Base-by-base conservation (phyloP, 1,140 invertebrate species). In the Drosophila busckii region DNA sequence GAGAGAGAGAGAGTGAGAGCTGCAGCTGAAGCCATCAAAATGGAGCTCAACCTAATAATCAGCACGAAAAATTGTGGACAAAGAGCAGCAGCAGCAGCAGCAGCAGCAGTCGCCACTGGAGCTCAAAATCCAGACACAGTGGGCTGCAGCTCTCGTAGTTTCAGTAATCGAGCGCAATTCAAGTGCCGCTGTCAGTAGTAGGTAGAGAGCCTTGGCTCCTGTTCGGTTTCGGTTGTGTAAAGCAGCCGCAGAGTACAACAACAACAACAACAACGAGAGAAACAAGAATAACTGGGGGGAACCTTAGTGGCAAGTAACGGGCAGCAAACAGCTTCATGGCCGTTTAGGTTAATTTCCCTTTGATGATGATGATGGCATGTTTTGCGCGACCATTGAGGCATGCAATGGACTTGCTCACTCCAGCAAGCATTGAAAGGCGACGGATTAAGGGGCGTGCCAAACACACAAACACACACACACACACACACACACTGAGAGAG, bases 271-370 rank as follows among this genome's bases (percentile, higher is more conserved):
- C 13, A 15, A 17, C 19, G 31, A 5, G 10, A 28, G 10, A 13
- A 20, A 5, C 9, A 40, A 8, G 35, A 15, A 37, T 15, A 40
- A 23, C 15, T n/a, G 9, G n/a, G 3, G 29, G 38, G 35, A 55
- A 50, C 22, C 38, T 52, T 48, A 19, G 55, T 23, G 52, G 50
- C 53, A 56, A n/a, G 48, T 12, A 52, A 48, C 71, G 70, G 46
- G 50, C 58, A 48, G 42, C 62, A 56, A 53, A 32, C 67, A 67
- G 63, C 68, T 80, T 73, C 68, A 78, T 82, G 73, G 73, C 68
- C 75, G 75, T 63, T 80, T 80, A 73, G 73, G 73, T 80, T 71
- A 73, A 82, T 73, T 80, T 82, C 75, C 68, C 73, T 80, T 80
- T 69, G 65, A 69, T 69, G 61, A 78, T 78, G 70, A 75, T 76